These are phyloP conservation scores for Nibea coibor DNA, from an alignment of 2,113 vertebrate genomes.

Conservation along the genomic window DNA sequence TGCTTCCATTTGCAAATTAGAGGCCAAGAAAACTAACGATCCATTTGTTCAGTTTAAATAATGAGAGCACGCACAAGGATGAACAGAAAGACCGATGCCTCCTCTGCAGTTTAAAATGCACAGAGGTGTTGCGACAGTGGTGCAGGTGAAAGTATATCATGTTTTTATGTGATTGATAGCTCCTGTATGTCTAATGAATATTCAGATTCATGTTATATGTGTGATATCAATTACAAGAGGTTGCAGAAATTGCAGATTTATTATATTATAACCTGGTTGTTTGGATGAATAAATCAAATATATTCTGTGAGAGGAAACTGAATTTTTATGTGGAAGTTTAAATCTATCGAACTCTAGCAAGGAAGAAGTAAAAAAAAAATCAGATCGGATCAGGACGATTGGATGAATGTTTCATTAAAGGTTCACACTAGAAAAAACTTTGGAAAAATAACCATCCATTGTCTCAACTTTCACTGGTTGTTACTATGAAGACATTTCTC, in stretches of 20 bases:
- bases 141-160: not conserved
- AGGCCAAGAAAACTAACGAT: conserved; percentile 56
- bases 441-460: conserved; percentile 5
- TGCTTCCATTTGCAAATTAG: conserved; percentile 68
- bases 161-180: conserved; percentile 13
- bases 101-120: conserved; percentile 18
- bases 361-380: not conserved
- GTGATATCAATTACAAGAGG: not conserved
- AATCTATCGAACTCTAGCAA: not conserved
- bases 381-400: not conserved
- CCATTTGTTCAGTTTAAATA: conserved; percentile 63
- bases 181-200: not conserved
- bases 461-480: not conserved
- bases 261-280: not conserved
- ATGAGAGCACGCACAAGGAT: conserved; percentile 19
- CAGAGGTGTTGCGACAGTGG: not conserved
- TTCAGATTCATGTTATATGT: not conserved
- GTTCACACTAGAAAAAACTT: not conserved
- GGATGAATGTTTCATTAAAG: not conserved
- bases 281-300: not conserved
- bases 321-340: too few relatives aligned
- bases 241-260: not conserved
- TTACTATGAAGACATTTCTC: not conserved
- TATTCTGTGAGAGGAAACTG: not conserved
- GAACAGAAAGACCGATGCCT: conserved; percentile 7